A percentile compares a stretch with the other conserved stretches of the same genome.
These are phyloP conservation scores for Montipora capricornis DNA, from an alignment of 64 coral and sea anemone genomes.

Conservation along the genomic window DNA sequence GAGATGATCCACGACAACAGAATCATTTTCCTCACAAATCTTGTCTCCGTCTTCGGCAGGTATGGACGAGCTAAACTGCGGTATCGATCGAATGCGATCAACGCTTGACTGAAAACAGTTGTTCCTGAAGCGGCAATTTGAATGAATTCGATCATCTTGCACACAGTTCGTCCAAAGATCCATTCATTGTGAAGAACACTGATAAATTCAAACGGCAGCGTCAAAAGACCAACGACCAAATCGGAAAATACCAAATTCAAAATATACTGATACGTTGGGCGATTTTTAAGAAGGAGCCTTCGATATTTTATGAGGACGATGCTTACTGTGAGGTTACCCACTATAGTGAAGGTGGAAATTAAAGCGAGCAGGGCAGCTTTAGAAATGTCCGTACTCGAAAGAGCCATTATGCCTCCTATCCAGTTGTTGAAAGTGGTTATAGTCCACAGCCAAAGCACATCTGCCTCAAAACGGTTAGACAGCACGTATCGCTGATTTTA, in stretches of 20 bases:
- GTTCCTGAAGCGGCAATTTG: constrained; percentile 46
- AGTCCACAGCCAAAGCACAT: too few species aligned
- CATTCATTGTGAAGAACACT: constrained; percentile 29
- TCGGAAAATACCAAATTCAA: constrained; percentile 48
- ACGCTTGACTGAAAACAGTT: constrained; percentile 30
- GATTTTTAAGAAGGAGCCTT: constrained; percentile 14
- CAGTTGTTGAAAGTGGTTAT: too few species aligned
- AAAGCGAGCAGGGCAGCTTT: not conserved
- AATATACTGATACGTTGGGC: constrained; percentile 54
- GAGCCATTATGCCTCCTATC: not conserved
- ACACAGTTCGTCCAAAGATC: constrained; percentile 4
- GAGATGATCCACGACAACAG: constrained; percentile 31
- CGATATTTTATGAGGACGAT: not conserved
- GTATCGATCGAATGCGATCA: too few species aligned
- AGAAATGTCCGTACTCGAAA: not conserved
- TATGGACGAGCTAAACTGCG: too few species aligned
- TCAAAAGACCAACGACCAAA: constrained; percentile 7
- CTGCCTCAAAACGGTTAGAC: too few species aligned
- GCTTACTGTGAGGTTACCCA: constrained; percentile 23
- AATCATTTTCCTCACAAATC: constrained; percentile 12
- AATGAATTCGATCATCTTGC: constrained; percentile 49
- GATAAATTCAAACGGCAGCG: constrained; percentile 44
- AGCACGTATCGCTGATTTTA: too few species aligned
- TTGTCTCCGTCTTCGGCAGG: constrained; percentile 18
- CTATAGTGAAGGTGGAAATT: not conserved